Conservation (phyloP, 2,113 vertebrate genomes). For the Myrmecobius fasciatus region DNA sequence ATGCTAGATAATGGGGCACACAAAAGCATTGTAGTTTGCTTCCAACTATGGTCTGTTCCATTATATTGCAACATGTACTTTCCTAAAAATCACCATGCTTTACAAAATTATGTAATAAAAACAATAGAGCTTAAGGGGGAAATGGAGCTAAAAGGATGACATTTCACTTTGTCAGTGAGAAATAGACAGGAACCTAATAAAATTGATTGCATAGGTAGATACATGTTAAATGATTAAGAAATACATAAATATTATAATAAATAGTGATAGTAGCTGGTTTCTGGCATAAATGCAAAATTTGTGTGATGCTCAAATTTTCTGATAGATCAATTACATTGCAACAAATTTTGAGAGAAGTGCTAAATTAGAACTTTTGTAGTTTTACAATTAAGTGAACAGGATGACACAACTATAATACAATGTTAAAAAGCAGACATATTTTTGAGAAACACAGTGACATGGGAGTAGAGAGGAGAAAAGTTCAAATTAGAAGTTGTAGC, state of each 20-base stretch:
- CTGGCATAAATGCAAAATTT: not conserved
- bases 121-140: not conserved
- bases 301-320: not conserved
- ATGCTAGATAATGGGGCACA: not conserved
- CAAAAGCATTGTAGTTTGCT: not conserved
- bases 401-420: not conserved
- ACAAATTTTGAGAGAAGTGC: not conserved
- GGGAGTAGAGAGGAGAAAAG: not conserved
- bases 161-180: not conserved
- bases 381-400: not conserved
- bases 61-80: not conserved
- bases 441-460: not conserved
- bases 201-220: not conserved
- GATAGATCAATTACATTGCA: not conserved
- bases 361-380: not conserved
- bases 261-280: not conserved
- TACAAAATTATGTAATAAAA: not conserved
- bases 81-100: not conserved
- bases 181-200: not conserved
- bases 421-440: not conserved
- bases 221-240: not conserved
- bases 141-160: not conserved
- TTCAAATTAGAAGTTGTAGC: slow-evolving; percentile 17
- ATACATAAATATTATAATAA: not conserved
- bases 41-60: not conserved